Conservation (phyloP, 2,797 vertebrate species). For the Sebastes goodei region DNA sequence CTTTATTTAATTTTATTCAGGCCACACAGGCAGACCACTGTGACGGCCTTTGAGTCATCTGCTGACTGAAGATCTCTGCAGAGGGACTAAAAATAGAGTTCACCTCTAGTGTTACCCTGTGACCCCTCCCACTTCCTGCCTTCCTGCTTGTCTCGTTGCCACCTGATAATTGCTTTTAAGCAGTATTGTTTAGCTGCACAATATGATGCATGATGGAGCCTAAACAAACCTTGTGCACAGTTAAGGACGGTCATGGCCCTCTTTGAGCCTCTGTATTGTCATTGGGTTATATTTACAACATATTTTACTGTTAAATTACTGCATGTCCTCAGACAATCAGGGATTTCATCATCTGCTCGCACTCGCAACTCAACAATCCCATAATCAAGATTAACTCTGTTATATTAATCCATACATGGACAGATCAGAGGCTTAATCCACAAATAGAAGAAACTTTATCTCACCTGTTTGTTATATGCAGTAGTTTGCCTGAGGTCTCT, state of each 20-base stretch:
- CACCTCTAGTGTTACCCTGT: conserved; percentile 60
- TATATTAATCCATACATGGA: neutral
- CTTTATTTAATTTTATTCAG: conserved; percentile 50
- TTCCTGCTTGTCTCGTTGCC: conserved; percentile 21
- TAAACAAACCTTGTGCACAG: neutral
- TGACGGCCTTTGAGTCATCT: conserved; percentile 67
- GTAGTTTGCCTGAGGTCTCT: neutral
- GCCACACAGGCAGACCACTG: conserved; percentile 45
- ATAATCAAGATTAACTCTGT: neutral
- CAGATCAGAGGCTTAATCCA: neutral
- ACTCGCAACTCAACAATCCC: neutral
- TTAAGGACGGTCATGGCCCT: neutral
- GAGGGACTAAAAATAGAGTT: conserved; percentile 71
- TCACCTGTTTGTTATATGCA: neutral
- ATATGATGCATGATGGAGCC: conserved; percentile 1
- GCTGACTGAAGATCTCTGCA: conserved; percentile 69
- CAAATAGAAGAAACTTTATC: neutral
- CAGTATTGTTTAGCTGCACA: conserved; percentile 35
- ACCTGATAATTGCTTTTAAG: conserved; percentile 47
- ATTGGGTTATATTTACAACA: neutral
- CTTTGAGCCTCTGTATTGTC: neutral
- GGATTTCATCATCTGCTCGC: neutral
- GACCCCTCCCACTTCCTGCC: conserved; percentile 57
- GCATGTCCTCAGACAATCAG: neutral
- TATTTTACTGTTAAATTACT: neutral